Evolutionary conservation across 2,113 vertebrate genomes (phyloP), one percentile per base, ranked within the genome.

Genomic region (Seriola quinqueradiata): DNA sequence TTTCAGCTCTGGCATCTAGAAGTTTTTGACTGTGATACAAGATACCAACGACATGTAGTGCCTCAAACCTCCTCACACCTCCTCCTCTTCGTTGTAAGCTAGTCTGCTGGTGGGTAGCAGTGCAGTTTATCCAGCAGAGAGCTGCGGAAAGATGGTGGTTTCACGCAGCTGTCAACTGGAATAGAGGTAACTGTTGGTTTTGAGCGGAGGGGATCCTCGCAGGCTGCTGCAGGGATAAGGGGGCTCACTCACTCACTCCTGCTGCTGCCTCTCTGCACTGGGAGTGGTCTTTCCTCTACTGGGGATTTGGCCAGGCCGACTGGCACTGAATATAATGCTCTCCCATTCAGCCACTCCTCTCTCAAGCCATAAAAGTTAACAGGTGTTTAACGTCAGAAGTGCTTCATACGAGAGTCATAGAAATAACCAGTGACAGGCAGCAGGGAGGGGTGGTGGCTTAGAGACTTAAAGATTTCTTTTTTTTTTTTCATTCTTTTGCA

Each of bases 361-460:
- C 86, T 83, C 84, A 86, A 86, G 70, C 87, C 91, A 90, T 93
- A 94, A 94, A 94, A 92, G 91, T 93, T 93, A 94, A 93, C 93
- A 94, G 93, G 93, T 94, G 93, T 94, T 93, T 88, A 93, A 93
- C 75, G 93, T 94, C 93, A 92, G 79, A 88, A 91, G 82, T 59
- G 87, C 81, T 94, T 93, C 78, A 83, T 72, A 57, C 10, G 72
- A 85, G 80, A 86, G 78, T 77, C 79, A 23, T 17, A 83, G 86
- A 92, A 93, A 93, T 92, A 72, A 55, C 58, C 80, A 68, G 76
- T 42, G 93, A 93, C 91, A 91, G 91, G 91, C 90, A 59, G 89
- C 79, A 36, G 87, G 85, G 89, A 82, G 87, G 76, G 78, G 87
- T 2, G 36, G 66, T 14, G 83, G 78, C 66, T 71, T 32, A 67